Base-by-base conservation (phyloP, 2,888 invertebrate species). In the Gari tellinella region DNA sequence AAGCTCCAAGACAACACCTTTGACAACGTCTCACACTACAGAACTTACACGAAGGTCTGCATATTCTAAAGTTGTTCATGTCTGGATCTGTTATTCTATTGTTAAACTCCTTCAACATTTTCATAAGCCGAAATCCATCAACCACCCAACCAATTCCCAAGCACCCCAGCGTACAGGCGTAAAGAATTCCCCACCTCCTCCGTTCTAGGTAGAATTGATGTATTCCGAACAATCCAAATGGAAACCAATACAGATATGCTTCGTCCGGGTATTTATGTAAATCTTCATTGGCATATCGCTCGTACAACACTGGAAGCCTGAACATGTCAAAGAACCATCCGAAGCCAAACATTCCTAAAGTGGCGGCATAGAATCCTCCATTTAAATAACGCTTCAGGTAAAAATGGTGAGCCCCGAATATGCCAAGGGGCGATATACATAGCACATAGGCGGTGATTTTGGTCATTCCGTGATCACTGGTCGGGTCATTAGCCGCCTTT, bases 191-290 rank as follows among this genome's bases (percentile, higher is more conserved):
- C 78, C 78, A 81, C 12, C 57, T 49, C 31, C 76, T 72, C 1
- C 66, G 65, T n/a, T 55, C 69, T 10, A 81, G 49, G 38, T 81
- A 81, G 37, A 81, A 81, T 48, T 81, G 79, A 73, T 81, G 81
- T 14, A 79, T 51, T 38, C 81, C 81, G 41, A 73, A 72, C 26
- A 81, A 61, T 19, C 78, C 81, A 26, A 80, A 76, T 14, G 81
- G 81, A 55, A 78, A 73, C 78, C 78, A 74, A 45, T 57, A 75
- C 37, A 81, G 26, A 43, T 81, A 81, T 0, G 81, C 81, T 49
- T 81, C 81, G 61, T 81, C 81, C 53, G 70, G 67, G 61, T 81
- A 81, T 43, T 78, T 81, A 15, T 79, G 74, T 55, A 75, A 61
- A 52, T 79, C 79, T 38, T 78, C 78, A n/a, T 53, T 61, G 4